Evolutionary conservation across 1,140 invertebrate species (phyloP).

Genomic region (Nylanderia fulva): DNA sequence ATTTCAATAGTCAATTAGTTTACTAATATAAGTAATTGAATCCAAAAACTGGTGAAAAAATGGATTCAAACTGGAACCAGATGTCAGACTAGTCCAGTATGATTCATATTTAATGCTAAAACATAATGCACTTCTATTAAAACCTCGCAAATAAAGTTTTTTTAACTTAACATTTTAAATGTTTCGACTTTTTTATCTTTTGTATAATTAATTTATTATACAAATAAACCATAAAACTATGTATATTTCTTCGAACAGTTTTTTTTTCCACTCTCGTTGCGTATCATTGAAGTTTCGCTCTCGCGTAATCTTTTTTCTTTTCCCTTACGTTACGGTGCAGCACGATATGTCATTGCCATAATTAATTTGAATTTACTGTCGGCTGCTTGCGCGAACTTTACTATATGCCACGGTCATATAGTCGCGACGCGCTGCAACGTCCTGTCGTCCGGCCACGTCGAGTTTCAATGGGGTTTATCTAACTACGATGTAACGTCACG

Average conservation of each 20-base stretch:
- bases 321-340: background rate
- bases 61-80: background rate
- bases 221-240: background rate
- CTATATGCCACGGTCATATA: background rate
- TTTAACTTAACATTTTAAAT: background rate
- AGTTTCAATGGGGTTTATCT: constrained; percentile 59
- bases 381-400: background rate
- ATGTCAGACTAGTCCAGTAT: background rate
- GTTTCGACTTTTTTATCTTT: background rate
- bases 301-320: constrained; percentile 20
- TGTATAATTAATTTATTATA: background rate
- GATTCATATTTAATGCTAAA: background rate
- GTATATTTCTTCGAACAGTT: background rate
- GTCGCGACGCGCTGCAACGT: constrained; percentile 14
- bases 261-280: background rate
- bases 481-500: constrained; percentile 61
- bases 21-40: background rate
- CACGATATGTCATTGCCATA: constrained; percentile 39
- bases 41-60: background rate
- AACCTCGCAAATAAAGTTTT: background rate
- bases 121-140: background rate
- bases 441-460: constrained; percentile 35
- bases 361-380: constrained; percentile 38
- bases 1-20: constrained; percentile 9
- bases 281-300: constrained; percentile 11